Evolutionary conservation across 2,113 vertebrate species (phyloP).

Genomic region (Periophthalmus modestus): DNA sequence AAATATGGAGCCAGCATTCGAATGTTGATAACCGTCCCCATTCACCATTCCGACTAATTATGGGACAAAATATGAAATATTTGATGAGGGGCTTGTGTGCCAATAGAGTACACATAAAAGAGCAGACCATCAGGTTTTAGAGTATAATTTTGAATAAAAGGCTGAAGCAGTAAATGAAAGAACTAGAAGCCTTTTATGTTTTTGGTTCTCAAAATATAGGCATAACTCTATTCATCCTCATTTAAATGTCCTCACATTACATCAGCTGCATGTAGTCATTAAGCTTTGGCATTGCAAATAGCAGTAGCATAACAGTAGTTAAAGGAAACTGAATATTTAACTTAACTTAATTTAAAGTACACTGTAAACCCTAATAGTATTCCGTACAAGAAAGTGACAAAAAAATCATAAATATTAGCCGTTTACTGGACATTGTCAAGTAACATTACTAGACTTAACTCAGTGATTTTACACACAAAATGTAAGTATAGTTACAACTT

Average conservation of each 20-base stretch:
- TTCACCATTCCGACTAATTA: conserved; percentile 48
- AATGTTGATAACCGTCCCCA: conserved; percentile 46
- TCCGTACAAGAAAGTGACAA: too few relatives aligned
- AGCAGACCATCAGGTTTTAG: neutral
- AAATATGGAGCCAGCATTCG: conserved; percentile 39
- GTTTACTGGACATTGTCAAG: too few relatives aligned
- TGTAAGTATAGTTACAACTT: too few relatives aligned
- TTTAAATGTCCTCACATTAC: neutral
- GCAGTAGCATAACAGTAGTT: neutral
- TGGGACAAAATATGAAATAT: conserved; percentile 22
- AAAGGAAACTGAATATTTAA: too few relatives aligned
- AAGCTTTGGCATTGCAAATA: neutral
- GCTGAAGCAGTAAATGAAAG: neutral
- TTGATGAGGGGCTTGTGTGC: conserved; percentile 26
- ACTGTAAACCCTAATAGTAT: too few relatives aligned
- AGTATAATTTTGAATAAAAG: neutral
- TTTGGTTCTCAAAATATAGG: neutral
- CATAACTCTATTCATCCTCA: neutral
- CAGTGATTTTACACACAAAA: too few relatives aligned
- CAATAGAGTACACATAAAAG: conserved; percentile 3
- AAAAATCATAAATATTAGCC: too few relatives aligned
- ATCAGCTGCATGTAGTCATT: neutral
- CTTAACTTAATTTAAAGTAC: neutral
- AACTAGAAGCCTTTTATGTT: neutral
- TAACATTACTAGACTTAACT: too few relatives aligned